Evolutionary conservation across 2,888 invertebrate species (phyloP).

Genomic region (Himalopsyche anomala): DNA sequence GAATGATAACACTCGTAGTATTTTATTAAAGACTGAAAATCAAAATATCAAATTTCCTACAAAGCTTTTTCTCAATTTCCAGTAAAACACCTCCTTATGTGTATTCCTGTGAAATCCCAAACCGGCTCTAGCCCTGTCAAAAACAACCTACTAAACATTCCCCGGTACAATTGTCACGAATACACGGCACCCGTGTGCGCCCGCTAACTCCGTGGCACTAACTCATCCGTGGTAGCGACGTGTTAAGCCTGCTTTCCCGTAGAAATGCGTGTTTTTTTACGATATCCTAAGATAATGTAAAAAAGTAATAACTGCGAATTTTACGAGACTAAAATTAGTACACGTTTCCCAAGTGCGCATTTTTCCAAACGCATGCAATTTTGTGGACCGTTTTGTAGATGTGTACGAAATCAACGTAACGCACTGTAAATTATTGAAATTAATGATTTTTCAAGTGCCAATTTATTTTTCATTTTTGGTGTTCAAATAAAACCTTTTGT

Average conservation of each 20-base stretch:
- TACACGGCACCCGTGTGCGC: slow-evolving; percentile 2
- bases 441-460: too few species aligned
- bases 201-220: not conserved
- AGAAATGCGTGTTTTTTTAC: slow-evolving; percentile 21
- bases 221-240: slow-evolving; percentile 24
- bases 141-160: slow-evolving; percentile 29
- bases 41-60: slow-evolving; percentile 17
- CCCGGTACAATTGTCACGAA: slow-evolving; percentile 26
- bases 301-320: slow-evolving; percentile 24
- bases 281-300: not conserved
- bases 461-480: too few species aligned
- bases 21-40: not conserved
- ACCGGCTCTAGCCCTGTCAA: slow-evolving; percentile 34
- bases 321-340: not conserved
- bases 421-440: not conserved
- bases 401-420: not conserved
- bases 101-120: slow-evolving; percentile 5
- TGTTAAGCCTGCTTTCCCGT: slow-evolving; percentile 10
- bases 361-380: not conserved
- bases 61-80: not conserved
- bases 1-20: too few species aligned
- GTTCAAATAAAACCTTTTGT: too few species aligned
- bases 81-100: not conserved
- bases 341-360: not conserved
- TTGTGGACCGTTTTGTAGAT: not conserved